These are phyloP conservation scores for Maniola hyperantus DNA, from an alignment of 2,888 invertebrate genomes.

Conservation along the genomic window DNA sequence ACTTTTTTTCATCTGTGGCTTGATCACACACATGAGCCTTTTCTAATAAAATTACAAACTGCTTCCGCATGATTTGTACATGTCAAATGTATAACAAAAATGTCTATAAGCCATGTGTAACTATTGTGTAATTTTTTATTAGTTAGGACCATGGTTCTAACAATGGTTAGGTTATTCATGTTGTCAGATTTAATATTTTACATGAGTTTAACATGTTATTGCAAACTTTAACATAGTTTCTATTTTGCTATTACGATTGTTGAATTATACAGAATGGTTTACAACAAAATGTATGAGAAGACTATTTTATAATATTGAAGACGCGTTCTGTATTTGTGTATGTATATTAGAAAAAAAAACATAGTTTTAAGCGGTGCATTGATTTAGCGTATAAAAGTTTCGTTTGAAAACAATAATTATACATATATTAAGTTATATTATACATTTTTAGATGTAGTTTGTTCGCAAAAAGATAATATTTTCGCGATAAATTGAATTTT, in stretches of 20 bases:
- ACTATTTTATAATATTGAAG: slow-evolving; percentile 45
- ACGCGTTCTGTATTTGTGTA: slow-evolving; percentile 60
- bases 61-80: too few relatives aligned
- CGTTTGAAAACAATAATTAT: slow-evolving; percentile 51
- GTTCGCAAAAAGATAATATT: slow-evolving; percentile 43
- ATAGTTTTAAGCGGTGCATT: slow-evolving; percentile 72
- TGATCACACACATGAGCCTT: too few relatives aligned
- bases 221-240: slow-evolving; percentile 65
- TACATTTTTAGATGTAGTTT: slow-evolving; percentile 45
- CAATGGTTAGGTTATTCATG: slow-evolving; percentile 57
- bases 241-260: slow-evolving; percentile 66
- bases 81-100: too few relatives aligned
- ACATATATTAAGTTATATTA: slow-evolving; percentile 48
- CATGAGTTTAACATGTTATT: slow-evolving; percentile 69
- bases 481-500: slow-evolving; percentile 31
- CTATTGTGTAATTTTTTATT: too few relatives aligned
- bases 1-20: too few relatives aligned
- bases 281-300: slow-evolving; percentile 36
- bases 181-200: slow-evolving; percentile 73
- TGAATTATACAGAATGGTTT: slow-evolving; percentile 53
- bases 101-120: too few relatives aligned
- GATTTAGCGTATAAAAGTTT: slow-evolving; percentile 55
- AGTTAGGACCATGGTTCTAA: slow-evolving; percentile 51
- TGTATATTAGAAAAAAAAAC: slow-evolving; percentile 67
- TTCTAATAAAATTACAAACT: too few relatives aligned